Evolutionary conservation across 2,113 vertebrate species (phyloP), one percentile per base, ranked within the genome.

Genomic region (Seriola dumerili): DNA sequence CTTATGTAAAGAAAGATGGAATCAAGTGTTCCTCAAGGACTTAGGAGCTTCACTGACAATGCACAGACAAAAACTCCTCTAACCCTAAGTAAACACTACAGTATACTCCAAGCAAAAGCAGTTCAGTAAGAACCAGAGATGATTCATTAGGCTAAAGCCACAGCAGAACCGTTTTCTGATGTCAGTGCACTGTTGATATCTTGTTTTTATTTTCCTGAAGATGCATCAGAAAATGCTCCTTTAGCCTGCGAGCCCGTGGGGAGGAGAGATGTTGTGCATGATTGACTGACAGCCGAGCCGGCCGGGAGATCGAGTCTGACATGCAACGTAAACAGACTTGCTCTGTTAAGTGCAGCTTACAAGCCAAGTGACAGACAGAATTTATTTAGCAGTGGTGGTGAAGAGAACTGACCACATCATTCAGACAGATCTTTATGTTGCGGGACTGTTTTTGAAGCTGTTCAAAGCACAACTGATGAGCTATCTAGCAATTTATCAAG

Each of bases 241-340:
- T 64, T 62, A 86, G 29, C 48, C 68, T 73, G 52, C 9, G 36
- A 11, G 38, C 34, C 40, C 57, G 38, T 0, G 25, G 55, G 34
- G 69, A 73, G 44, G 59, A 1, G 7, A 25, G 66, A 79, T 21
- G 25, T 38, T 21, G 25, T 38, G 38, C 5, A 3, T 61, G 81
- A 72, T 12, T 81, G 80, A 89, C 62, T 66, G 66, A 85, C 67
- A 79, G 54, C 77, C 4, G 54, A 85, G 79, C 50, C 17, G 52
- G 8, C 59, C 42, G 57, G 38, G 72, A 72, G 57, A 72, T 3
- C 25, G 29, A 76, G 50, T 70, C 11, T 69, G 81, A 72, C 72
- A 16, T 25, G 76, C 36, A 59, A 58, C 16, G 66, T 61, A 81
- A 85, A 84, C 77, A 76, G 44, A 46, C 52, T 57, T 54, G 59